Evolutionary conservation across 2,113 vertebrate species (phyloP).

Genomic region (Hydrolagus affinis): DNA sequence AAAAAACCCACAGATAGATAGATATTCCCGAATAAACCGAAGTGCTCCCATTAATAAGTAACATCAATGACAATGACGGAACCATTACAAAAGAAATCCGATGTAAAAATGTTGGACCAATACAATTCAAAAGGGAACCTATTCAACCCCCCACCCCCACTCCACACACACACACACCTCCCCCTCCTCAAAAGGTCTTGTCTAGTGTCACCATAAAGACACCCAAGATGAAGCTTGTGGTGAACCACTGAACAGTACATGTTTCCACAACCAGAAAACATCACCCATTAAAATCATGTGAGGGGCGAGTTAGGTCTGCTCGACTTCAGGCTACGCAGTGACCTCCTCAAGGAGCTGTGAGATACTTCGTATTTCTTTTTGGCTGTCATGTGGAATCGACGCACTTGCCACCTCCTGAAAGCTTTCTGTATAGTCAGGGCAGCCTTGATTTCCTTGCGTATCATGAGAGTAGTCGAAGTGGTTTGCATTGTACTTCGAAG

Average conservation of each 20-base stretch:
- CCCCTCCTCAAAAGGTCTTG: neutral
- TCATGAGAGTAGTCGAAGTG: constrained; percentile 34
- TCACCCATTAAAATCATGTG: constrained; percentile 3
- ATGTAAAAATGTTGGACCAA: constrained; percentile 18
- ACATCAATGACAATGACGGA: neutral
- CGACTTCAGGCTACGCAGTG: neutral
- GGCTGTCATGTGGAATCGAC: constrained; percentile 38
- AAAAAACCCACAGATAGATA: neutral
- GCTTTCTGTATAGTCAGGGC: constrained; percentile 42
- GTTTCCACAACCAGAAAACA: neutral
- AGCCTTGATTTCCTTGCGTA: constrained; percentile 39
- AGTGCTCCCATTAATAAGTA: neutral
- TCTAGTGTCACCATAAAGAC: neutral
- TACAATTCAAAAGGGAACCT: neutral
- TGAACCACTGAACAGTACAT: neutral
- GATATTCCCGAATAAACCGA: neutral
- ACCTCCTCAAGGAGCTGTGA: constrained; percentile 16
- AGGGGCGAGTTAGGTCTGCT: constrained; percentile 22
- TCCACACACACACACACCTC: too few species aligned
- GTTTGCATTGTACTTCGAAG: constrained; percentile 36
- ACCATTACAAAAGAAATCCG: neutral
- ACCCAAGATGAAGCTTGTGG: neutral
- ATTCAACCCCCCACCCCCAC: too few species aligned
- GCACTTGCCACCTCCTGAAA: constrained; percentile 40
- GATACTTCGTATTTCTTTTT: constrained; percentile 43